These are phyloP conservation scores for Nymphicus hollandicus DNA, from an alignment of 2,113 vertebrate genomes.

Conservation along the genomic window DNA sequence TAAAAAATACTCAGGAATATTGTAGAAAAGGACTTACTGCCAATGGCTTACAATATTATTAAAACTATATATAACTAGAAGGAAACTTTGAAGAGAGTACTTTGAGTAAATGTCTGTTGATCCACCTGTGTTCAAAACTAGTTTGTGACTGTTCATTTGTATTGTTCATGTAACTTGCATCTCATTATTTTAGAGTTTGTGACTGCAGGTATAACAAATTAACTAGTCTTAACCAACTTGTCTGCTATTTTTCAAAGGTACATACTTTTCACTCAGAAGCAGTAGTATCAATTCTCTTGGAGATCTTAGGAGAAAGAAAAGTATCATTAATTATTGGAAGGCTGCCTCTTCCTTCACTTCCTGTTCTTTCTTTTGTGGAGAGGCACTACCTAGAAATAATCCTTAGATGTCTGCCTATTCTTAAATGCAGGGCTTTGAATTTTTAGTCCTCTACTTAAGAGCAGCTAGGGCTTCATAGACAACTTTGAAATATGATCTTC, in stretches of 20 bases:
- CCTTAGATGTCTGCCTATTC: background rate
- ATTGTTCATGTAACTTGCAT: background rate
- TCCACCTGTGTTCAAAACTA: background rate
- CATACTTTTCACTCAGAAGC: background rate
- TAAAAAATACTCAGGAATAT: background rate
- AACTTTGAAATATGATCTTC: background rate
- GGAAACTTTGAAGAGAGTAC: background rate
- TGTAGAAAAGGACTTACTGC: background rate
- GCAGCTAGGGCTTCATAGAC: background rate
- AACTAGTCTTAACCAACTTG: background rate
- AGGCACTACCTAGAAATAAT: background rate
- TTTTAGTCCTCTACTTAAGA: background rate
- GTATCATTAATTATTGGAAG: background rate
- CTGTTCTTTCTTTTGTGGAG: background rate
- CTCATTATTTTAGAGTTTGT: background rate
- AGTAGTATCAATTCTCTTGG: background rate
- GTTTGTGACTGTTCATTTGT: background rate
- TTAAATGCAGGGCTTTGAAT: background rate
- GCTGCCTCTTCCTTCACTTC: background rate
- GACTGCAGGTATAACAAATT: background rate
- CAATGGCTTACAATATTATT: background rate
- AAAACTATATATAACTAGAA: background rate
- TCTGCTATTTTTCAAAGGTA: background rate
- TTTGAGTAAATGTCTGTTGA: background rate
- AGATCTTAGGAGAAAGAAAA: background rate